Conservation (phyloP, 2,113 vertebrate species). For the Thunnus maccoyii region DNA sequence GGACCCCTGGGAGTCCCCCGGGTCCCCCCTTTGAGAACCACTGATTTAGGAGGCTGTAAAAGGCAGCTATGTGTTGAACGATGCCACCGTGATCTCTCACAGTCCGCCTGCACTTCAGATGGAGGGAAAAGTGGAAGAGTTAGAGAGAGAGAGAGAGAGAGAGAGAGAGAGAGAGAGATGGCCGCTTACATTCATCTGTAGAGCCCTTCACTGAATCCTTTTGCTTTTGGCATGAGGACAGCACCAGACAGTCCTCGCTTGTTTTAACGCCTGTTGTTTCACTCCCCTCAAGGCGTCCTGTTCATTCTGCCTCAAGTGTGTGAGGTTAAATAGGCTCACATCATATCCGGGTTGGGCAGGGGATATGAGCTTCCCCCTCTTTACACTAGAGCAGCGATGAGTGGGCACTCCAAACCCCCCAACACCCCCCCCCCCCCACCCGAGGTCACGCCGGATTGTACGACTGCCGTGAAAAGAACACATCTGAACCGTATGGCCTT, state of each 20-base stretch:
- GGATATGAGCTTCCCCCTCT: slow-evolving; percentile 21
- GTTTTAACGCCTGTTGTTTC: slow-evolving; percentile 69
- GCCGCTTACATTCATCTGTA: slow-evolving; percentile 71
- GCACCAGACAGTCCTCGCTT: slow-evolving; percentile 69
- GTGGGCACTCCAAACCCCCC: slow-evolving; percentile 57
- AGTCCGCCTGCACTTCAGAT: slow-evolving; percentile 86
- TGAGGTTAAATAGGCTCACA: slow-evolving; percentile 79
- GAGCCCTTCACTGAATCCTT: slow-evolving; percentile 71
- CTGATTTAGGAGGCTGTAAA: slow-evolving; percentile 87
- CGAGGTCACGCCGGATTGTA: slow-evolving; percentile 49
- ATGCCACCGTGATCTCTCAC: slow-evolving; percentile 75
- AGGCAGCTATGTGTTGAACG: slow-evolving; percentile 89
- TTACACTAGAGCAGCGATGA: slow-evolving; percentile 51
- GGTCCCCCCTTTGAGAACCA: no score
- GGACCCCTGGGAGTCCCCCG: no score
- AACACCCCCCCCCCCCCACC: neutral
- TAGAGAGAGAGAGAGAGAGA: slow-evolving; percentile 60
- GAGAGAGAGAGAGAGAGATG: slow-evolving; percentile 54
- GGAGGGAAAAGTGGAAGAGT: slow-evolving; percentile 35
- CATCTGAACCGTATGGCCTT: slow-evolving; percentile 2
- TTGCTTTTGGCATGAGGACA: slow-evolving; percentile 46
- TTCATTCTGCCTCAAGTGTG: slow-evolving; percentile 75
- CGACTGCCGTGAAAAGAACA: slow-evolving; percentile 33
- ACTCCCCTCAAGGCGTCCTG: slow-evolving; percentile 65
- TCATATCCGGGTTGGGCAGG: slow-evolving; percentile 66